These are phyloP conservation scores for Lepidurus apus DNA, from an alignment of 1,140 invertebrate species.

Conservation along the genomic window DNA sequence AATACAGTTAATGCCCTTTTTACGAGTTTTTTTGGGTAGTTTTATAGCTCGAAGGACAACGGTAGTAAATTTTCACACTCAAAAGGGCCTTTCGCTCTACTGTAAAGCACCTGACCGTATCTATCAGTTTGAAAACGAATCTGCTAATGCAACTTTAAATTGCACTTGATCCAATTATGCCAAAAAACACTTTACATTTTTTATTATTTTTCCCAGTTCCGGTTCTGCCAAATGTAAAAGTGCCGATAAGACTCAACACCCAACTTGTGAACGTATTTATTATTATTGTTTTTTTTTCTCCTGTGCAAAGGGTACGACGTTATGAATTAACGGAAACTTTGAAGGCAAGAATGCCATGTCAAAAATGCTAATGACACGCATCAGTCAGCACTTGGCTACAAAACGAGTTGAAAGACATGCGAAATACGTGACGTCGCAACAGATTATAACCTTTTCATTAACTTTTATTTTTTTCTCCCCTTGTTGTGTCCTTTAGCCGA, in stretches of 20 bases:
- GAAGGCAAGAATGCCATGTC: not conserved
- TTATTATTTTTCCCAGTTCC: not conserved
- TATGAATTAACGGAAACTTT: not conserved
- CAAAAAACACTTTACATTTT: not conserved
- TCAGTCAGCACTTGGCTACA: not conserved
- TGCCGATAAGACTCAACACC: too few species aligned
- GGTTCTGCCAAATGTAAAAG: too few species aligned
- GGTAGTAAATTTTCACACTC: not conserved
- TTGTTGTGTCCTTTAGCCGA: not conserved
- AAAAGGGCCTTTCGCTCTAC: not conserved
- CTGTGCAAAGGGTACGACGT: not conserved
- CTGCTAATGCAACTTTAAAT: not conserved
- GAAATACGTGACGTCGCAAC: not conserved
- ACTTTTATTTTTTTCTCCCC: not conserved
- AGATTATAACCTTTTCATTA: not conserved
- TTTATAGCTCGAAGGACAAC: not conserved
- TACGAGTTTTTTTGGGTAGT: not conserved
- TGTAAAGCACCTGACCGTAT: conserved; percentile 11
- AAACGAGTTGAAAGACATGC: not conserved
- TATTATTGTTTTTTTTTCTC: too few species aligned
- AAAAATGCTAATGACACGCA: not conserved
- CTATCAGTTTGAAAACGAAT: not conserved
- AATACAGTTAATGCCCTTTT: not conserved
- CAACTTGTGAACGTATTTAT: too few species aligned
- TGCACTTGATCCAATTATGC: not conserved